Percentiles rank a stretch among this genome's conserved stretches.
Evolutionary conservation across 2,888 invertebrate genomes (phyloP).

Genomic region (Drosophila emarginata): DNA sequence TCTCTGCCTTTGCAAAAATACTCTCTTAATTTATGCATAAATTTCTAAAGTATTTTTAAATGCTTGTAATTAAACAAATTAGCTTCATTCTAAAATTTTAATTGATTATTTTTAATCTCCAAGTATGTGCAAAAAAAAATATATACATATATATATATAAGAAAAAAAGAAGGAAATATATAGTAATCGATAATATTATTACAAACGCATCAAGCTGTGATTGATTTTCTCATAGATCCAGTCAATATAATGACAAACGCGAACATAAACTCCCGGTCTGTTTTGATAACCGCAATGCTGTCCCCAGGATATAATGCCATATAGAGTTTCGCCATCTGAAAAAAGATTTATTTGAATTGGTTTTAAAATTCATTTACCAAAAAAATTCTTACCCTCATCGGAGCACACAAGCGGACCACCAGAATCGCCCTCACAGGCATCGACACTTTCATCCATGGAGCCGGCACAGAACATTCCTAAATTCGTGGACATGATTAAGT

Average conservation of each 20-base stretch:
- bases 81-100: no score
- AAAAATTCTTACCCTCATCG: slow-evolving; percentile 83
- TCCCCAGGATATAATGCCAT: slow-evolving; percentile 91
- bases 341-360: neutral
- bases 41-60: no score
- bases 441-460: slow-evolving; percentile 88
- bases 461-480: slow-evolving; percentile 91
- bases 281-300: slow-evolving; percentile 89
- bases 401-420: slow-evolving; percentile 92
- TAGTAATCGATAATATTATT: no score
- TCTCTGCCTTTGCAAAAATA: no score
- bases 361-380: no score
- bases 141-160: no score
- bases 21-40: no score
- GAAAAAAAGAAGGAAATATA: no score
- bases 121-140: no score
- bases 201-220: slow-evolving; percentile 50
- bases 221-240: slow-evolving; percentile 87
- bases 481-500: neutral
- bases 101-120: no score
- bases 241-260: slow-evolving; percentile 85
- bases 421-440: slow-evolving; percentile 92
- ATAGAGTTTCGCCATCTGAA: slow-evolving; percentile 86
- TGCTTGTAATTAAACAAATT: no score
- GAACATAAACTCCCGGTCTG: slow-evolving; percentile 89